Evolutionary conservation across 1,140 invertebrate genomes (phyloP).

Genomic region (Chymomyza costata): DNA sequence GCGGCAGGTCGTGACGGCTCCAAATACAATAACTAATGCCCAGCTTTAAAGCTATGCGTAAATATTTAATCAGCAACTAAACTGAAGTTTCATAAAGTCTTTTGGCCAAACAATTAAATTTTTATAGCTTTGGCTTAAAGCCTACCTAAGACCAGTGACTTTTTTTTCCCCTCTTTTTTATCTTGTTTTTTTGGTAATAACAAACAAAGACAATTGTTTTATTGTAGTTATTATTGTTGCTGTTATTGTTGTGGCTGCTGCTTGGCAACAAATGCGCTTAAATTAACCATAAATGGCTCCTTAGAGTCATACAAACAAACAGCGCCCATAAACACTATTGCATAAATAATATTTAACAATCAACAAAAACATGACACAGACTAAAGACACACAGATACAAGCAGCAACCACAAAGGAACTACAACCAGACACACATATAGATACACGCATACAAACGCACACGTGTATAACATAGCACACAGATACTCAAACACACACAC

Average conservation of each 20-base stretch:
- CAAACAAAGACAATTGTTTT: background rate
- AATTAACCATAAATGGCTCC: constrained; percentile 53
- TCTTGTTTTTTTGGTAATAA: too few species aligned
- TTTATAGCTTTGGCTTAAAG: background rate
- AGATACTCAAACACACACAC: too few species aligned
- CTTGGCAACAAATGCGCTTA: constrained; percentile 49
- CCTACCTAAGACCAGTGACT: background rate
- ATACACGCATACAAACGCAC: constrained; percentile 1
- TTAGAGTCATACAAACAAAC: constrained; percentile 35
- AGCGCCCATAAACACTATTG: constrained; percentile 40
- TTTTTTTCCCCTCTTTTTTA: too few species aligned
- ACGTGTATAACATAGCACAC: constrained; percentile 8
- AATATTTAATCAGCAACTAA: constrained; percentile 18
- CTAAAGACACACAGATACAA: background rate
- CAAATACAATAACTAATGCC: constrained; percentile 5
- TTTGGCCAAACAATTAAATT: constrained; percentile 1
- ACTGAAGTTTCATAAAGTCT: constrained; percentile 6
- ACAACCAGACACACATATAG: background rate
- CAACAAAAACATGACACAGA: constrained; percentile 38
- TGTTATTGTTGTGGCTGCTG: background rate
- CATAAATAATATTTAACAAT: constrained; percentile 68
- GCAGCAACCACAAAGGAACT: too few species aligned
- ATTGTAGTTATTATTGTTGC: background rate
- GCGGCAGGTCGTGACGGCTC: constrained; percentile 18
- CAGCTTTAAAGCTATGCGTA: constrained; percentile 1